Base-by-base conservation (phyloP, 2,888 invertebrate species). In the Cremastinae sp. region DNA sequence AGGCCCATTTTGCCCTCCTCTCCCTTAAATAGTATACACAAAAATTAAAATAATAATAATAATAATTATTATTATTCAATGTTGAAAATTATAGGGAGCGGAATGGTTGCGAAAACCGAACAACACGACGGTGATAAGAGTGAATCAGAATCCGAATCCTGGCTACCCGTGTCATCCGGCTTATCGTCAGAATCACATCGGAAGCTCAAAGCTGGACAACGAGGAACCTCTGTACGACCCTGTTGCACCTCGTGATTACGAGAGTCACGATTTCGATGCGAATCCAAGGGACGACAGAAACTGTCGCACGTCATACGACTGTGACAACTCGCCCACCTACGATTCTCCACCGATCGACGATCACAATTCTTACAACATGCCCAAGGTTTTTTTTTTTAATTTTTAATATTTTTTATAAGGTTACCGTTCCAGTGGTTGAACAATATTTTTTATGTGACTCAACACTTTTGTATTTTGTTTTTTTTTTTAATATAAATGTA, bases 181-280 rank as follows among this genome's bases (percentile, higher is more conserved):
- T n/a, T 80, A 75, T 56, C 78, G 78, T 66, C 75, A 76, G 34
- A 77, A 78, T 75, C 75, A 80, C 68, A 59, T 72, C 2, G 41
- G 69, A 8, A 61, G 53, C 34, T 12, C 65, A 14, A 85, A 86
- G 16, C 76, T 81, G 61, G 84, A 85, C 65, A 83, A 80, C 68
- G 85, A 87, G 62, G 89, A 89, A 64, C 89, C 89, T 0, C 83
- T 89, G 9, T 89, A 89, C 82, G 89, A 89, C 72, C 89, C 89
- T 0, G 89, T 89, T 3, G 86, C 89, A 0, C 87, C 89, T 1
- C 84, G 85, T 28, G 89, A 88, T 70, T 89, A 86, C 80, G 89
- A 89, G 75, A 86, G 87, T 18, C 89, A 89, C 80, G 89, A 89
- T 70, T 89, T 89, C 71, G 89, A 89, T 64, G 88, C 88, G 0